phyloP scores from a whole-genome alignment of 2,888 invertebrate genomes.

The Lucinisca nassula region DNA sequence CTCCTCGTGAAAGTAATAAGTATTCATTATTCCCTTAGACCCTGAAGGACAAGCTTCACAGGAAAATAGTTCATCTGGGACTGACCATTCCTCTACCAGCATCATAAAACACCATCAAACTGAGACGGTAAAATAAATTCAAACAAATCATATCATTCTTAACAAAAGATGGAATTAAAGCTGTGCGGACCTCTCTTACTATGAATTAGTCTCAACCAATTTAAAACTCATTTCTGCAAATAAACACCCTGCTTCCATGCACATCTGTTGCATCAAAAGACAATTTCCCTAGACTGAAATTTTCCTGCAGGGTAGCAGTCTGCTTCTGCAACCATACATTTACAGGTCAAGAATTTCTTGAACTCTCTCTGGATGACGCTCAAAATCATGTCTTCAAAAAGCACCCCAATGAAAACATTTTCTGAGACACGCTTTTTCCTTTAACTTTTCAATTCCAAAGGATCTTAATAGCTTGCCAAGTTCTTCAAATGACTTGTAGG shows the following conservation, averaged over 20 bases:
- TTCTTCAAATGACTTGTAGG: neutral
- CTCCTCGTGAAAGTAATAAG: too few relatives aligned
- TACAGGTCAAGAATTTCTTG: too few relatives aligned
- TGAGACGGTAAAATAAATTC: neutral
- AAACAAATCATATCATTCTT: neutral
- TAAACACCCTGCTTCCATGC: neutral
- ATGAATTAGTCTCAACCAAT: neutral
- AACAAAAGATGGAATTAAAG: neutral
- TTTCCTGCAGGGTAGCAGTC: neutral
- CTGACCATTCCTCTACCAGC: neutral
- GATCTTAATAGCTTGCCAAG: neutral
- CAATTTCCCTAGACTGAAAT: neutral
- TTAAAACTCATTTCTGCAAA: neutral
- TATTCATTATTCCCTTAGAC: too few relatives aligned
- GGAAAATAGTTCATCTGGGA: too few relatives aligned
- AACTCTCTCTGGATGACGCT: neutral
- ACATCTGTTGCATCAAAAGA: neutral
- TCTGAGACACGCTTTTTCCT: neutral
- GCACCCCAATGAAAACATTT: neutral
- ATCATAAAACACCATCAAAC: neutral
- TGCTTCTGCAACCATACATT: neutral
- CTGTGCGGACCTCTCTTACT: neutral
- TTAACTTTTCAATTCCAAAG: neutral
- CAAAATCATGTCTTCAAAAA: neutral
- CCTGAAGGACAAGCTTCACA: too few relatives aligned